Evolutionary conservation across 2,888 invertebrate genomes (phyloP), one percentile per base, ranked within the genome.

Genomic region (Aphrophora alni): DNA sequence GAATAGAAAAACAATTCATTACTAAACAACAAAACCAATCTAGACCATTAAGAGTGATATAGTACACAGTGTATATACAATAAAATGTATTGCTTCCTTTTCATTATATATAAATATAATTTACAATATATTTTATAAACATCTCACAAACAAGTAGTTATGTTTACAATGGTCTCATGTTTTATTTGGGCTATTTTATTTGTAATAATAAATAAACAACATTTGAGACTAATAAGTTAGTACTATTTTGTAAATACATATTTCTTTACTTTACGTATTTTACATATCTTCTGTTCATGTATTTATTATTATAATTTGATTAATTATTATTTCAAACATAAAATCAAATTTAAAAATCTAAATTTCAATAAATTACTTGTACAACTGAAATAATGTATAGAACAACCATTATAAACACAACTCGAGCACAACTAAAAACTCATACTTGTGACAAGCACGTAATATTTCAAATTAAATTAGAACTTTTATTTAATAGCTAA

Each of bases 51-150:
- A 59, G 5, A 21, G 59, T 59, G 59, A 59, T 59, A 21, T 59
- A 59, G 21, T 59, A 59, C 59, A 59, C 21, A 59, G 78, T 79
- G 78, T 79, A 79, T 79, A 69, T 79, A 79, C 78, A 79, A 68
- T 74, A 79, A 59, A 59, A 74, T 74, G 78, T 79, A 79, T 79
- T 79, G 78, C 78, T 79, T 79, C 73, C 74, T 74, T 78, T 79
- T 79, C 21, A 73, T 74, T 79, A 74, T 79, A 79, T 79, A 79
- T 79, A 79, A 74, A 79, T 74, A 79, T 79, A 79, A 74, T 74
- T 59, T 79, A 74, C 74, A 79, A 74, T 68, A 73, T 74, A 79
- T 73, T 73, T 69, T 79, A 74, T 79, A 79, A 79, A 79, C 33
- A 74, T 68, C 78, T 79, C 44, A 59, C 78, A 79, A 79, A 44